Evolutionary conservation across 2,797 vertebrate genomes (phyloP).

Genomic region (Sebastiscus albofasciatus): DNA sequence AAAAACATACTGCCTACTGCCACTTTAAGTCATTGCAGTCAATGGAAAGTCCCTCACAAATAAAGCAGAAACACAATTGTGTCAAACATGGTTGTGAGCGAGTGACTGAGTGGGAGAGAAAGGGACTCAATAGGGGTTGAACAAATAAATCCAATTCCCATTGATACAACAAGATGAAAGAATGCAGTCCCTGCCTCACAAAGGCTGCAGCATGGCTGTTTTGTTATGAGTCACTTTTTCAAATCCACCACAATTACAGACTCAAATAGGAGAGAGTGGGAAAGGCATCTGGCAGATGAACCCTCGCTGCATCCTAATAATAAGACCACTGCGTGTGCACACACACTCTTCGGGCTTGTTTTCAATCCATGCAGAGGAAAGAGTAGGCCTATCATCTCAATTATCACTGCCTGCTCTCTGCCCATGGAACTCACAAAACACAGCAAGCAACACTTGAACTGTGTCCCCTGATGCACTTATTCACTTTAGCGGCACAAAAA

Average conservation of each 20-base stretch:
- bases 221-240: conserved; percentile 46
- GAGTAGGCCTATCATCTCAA: conserved; percentile 32
- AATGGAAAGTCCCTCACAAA: not conserved
- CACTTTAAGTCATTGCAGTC: not conserved
- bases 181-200: conserved; percentile 41
- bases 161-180: conserved; percentile 49
- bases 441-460: conserved; percentile 23
- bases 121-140: conserved; percentile 13
- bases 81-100: not conserved
- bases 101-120: not conserved
- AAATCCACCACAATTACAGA: conserved; percentile 43
- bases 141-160: conserved; percentile 52
- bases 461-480: conserved; percentile 25
- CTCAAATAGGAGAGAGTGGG: conserved; percentile 25
- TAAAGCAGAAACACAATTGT: not conserved
- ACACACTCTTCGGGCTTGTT: conserved; percentile 13
- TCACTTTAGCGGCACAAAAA: conserved; percentile 20
- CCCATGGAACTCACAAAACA: conserved; percentile 29
- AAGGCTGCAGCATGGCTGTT: conserved; percentile 31
- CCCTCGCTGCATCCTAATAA: conserved; percentile 20
- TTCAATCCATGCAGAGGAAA: conserved; percentile 15
- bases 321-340: not conserved
- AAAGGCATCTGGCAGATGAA: conserved; percentile 51
- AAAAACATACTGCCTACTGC: too few relatives aligned
- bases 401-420: conserved; percentile 35